phyloP scores from a whole-genome alignment of 2,797 vertebrate genomes.

The Rhadinocentrus ornatus region DNA sequence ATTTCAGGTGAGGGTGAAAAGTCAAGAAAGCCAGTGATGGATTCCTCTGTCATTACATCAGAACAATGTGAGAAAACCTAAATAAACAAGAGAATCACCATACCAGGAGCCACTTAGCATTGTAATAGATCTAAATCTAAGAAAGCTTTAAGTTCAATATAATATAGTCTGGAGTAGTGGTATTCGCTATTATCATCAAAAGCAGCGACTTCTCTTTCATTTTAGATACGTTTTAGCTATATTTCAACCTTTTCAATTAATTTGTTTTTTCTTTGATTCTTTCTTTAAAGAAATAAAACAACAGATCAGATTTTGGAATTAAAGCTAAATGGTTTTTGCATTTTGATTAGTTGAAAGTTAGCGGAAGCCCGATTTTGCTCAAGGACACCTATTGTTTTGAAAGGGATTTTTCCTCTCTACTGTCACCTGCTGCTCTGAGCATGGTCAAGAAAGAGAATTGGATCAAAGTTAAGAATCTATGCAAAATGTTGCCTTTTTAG shows the following conservation, averaged over 20 bases:
- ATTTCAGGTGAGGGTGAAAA: slow-evolving; percentile 27
- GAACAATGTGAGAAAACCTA: not conserved
- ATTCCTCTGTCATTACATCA: slow-evolving; percentile 15
- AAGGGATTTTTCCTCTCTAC: no score
- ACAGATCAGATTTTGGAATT: no score
- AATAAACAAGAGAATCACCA: not conserved
- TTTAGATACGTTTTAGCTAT: not conserved
- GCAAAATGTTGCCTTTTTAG: no score
- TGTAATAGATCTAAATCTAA: no score
- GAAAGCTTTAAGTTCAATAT: not conserved
- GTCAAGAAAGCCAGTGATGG: slow-evolving; percentile 27
- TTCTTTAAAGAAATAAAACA: no score
- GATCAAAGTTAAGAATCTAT: not conserved
- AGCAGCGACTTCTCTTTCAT: no score
- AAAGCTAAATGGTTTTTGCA: no score
- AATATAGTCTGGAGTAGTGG: not conserved
- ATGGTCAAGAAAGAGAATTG: no score
- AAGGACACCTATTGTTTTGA: no score
- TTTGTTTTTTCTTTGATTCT: not conserved
- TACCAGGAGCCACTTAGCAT: not conserved
- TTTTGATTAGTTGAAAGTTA: no score
- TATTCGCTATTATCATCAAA: not conserved
- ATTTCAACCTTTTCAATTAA: not conserved
- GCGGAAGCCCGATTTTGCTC: no score
- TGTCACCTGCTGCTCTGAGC: no score